These are phyloP conservation scores for Sitophilus oryzae DNA, from an alignment of 1,140 invertebrate genomes.

Conservation along the genomic window DNA sequence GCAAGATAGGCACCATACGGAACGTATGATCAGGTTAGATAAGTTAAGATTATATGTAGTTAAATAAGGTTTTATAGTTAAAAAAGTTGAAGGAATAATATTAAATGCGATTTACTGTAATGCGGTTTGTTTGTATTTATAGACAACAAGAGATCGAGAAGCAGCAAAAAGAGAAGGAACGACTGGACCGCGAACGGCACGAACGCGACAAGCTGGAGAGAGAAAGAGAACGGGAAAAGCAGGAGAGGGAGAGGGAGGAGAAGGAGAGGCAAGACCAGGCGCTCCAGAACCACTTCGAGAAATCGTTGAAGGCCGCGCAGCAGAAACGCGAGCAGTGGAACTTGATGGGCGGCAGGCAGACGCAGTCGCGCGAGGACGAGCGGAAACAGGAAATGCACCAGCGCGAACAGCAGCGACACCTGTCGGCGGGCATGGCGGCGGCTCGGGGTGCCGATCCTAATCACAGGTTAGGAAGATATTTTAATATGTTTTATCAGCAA, in stretches of 20 bases:
- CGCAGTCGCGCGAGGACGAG: slow-evolving; percentile 41
- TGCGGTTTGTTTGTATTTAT: no score
- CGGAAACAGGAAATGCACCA: slow-evolving; percentile 30
- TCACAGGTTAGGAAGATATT: slow-evolving; percentile 6
- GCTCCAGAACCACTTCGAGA: slow-evolving; percentile 86
- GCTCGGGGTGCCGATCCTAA: slow-evolving; percentile 19
- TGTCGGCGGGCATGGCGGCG: slow-evolving; percentile 38
- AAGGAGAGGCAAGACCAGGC: slow-evolving; percentile 62
- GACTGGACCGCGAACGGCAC: slow-evolving; percentile 47
- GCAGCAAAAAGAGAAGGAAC: slow-evolving; percentile 53
- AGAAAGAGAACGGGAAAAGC: slow-evolving; percentile 51
- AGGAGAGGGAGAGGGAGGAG: slow-evolving; percentile 52
- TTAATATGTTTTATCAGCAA: slow-evolving; percentile 14
- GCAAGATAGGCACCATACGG: slow-evolving; percentile 42
- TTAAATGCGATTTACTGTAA: no score
- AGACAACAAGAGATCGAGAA: slow-evolving; percentile 59
- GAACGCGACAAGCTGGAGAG: slow-evolving; percentile 46
- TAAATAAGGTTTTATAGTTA: background rate
- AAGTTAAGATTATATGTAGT: background rate
- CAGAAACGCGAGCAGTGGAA: slow-evolving; percentile 56
- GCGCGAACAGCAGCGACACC: slow-evolving; percentile 40
- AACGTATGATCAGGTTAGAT: slow-evolving; percentile 33
- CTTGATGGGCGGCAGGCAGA: slow-evolving; percentile 39
- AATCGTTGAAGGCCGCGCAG: slow-evolving; percentile 75
- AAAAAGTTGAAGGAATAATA: no score